phyloP scores from a whole-genome alignment of 2,888 invertebrate species.

The Caenorhabditis sp. region DNA sequence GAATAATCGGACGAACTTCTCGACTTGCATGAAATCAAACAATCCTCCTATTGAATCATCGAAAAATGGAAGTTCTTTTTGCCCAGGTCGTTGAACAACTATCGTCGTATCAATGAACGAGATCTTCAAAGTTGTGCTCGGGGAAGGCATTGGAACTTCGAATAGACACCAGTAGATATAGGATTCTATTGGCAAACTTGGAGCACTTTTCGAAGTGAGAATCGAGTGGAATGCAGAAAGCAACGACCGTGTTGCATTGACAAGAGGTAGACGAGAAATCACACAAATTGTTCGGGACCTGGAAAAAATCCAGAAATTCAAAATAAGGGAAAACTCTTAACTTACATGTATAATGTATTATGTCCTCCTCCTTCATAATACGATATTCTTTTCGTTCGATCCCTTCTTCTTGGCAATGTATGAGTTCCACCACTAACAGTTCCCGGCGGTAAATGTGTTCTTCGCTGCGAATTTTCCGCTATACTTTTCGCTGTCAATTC shows the following conservation, averaged over 20 bases:
- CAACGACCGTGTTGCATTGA: conserved; percentile 83
- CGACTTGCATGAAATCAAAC: conserved; percentile 86
- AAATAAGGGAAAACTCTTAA: conserved; percentile 14
- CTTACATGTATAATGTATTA: conserved; percentile 90
- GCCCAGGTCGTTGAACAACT: conserved; percentile 71
- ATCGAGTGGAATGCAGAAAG: conserved; percentile 73
- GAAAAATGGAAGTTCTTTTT: conserved; percentile 86
- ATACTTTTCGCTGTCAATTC: conserved; percentile 53
- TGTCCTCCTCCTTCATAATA: conserved; percentile 84
- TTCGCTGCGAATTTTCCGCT: conserved; percentile 19
- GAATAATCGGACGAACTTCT: conserved; percentile 89
- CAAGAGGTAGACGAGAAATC: conserved; percentile 88
- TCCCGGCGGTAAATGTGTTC: conserved; percentile 57
- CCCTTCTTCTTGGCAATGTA: conserved; percentile 63
- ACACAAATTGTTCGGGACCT: conserved; percentile 85
- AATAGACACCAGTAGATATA: conserved; percentile 93
- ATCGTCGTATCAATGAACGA: conserved; percentile 46
- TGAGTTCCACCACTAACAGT: conserved; percentile 65
- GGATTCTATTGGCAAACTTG: conserved; percentile 80
- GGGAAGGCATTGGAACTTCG: conserved; percentile 86
- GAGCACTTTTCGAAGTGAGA: conserved; percentile 79
- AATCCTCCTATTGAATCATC: conserved; percentile 90
- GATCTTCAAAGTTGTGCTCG: conserved; percentile 82
- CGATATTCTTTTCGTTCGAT: conserved; percentile 64
- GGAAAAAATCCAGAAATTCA: not conserved